Percentiles rank a stretch among this genome's conserved stretches.
Evolutionary conservation across 1,140 invertebrate genomes (phyloP).

Genomic region (Fopius arisanus): DNA sequence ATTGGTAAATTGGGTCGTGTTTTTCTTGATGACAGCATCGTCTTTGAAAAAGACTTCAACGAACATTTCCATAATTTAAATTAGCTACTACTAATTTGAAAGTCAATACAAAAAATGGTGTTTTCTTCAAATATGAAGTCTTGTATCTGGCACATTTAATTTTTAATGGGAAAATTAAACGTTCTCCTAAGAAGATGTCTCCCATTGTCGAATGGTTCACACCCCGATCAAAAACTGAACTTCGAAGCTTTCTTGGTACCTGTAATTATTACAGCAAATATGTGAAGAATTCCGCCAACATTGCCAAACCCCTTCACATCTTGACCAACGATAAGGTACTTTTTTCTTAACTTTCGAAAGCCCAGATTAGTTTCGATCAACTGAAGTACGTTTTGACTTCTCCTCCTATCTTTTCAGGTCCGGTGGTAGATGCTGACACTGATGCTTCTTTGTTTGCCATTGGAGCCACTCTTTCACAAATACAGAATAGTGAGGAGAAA

Average conservation of each 20-base stretch:
- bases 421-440: not conserved
- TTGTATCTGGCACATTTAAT: constrained; percentile 43
- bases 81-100: constrained; percentile 34
- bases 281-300: constrained; percentile 21
- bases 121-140: constrained; percentile 32
- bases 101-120: constrained; percentile 36
- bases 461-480: not conserved
- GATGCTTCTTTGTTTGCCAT: constrained; percentile 22
- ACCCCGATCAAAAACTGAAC: constrained; percentile 16
- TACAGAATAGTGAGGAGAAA: constrained; percentile 15
- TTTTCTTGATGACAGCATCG: constrained; percentile 47
- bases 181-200: constrained; percentile 24
- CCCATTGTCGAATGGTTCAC: constrained; percentile 8
- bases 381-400: not conserved
- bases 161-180: constrained; percentile 30
- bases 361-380: constrained; percentile 13
- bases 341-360: constrained; percentile 23
- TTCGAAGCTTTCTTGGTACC: constrained; percentile 34
- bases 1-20: constrained; percentile 40
- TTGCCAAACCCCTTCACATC: constrained; percentile 22
- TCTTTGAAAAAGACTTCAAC: constrained; percentile 35
- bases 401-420: not conserved
- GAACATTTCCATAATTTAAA: constrained; percentile 37
- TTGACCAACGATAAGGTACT: constrained; percentile 26
- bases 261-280: constrained; percentile 40